Base-by-base conservation (phyloP, 23 tunicate genomes). In the Ciona savignyi region DNA sequence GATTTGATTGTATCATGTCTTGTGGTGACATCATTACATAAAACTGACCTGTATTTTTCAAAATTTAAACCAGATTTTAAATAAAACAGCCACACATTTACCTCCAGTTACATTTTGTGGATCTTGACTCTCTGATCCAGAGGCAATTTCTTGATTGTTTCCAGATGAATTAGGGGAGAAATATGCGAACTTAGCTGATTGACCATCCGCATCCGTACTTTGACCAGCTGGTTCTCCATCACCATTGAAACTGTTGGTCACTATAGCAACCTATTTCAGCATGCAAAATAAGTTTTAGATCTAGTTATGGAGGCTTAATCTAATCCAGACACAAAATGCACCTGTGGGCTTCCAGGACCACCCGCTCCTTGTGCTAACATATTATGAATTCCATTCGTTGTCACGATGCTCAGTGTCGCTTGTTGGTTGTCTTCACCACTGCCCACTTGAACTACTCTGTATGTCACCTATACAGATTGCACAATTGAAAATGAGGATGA, bases 1-100 rank as follows among this genome's bases (percentile, higher is more conserved):
- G 70, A 33, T 77, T 65, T 1, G 78, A 62, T 62, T 85, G 96
- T 1, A 88, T 6, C 84, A 88, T 67, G 66, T 88, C 96, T 83
- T 88, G 96, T 34, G 96, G 87, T 31, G 87, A 82, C 96, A 88
- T 88, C 96, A 88, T 88, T 51, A 88, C 96, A 61, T 88, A 88
- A 68, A 88, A 88, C 42, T 88, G 96, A 67, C 96, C 96, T 77
- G 60, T 15, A 42, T 42, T 6, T 6, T 42, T 42, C 9, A 6
- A 42, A n/a, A n/a, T n/a, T n/a, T 6, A 42, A 6, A 42, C 15
- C 15, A 6, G 56, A 6, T 42, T 42, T 15, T 6, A 9, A 42
- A 9, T 6, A 42, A 42, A 6, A 15, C 15, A 42, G 56, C 15
- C 15, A 15, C 56, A 42, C 56, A 6, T 26, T 25, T 29, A 78